Evolutionary conservation across 2,888 invertebrate genomes (phyloP), one percentile per base, ranked within the genome.

Genomic region (Malachius bipustulatus): DNA sequence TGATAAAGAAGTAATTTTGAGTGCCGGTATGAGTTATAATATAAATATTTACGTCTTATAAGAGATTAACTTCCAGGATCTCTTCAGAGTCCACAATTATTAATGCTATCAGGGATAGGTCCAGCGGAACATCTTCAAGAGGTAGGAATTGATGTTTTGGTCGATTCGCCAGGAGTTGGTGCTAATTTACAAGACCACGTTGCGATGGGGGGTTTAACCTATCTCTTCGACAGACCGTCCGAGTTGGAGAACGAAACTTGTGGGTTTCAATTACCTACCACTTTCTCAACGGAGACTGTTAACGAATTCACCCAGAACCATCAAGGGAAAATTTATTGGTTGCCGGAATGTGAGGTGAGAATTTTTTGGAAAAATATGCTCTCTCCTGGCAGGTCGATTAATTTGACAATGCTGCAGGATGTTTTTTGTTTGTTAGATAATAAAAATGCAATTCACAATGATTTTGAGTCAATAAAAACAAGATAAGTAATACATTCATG

Each of bases 171-270:
- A 9, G 84, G 83, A 0, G 87, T 90, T 0, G 89, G 89, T 0
- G 57, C 66, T 42, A 89, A 89, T 60, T 63, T 89, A 10, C 84
- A 83, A 60, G 88, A 89, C 56, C 89, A 89, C 53, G 72, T 82
- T 1, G 81, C 82, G 0, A 73, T 83, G 55, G 82, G 84, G 1
- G 88, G 88, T 0, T 70, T 78, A 30, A 75, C 75, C 0, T 87
- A 77, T 52, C 62, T 82, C 1, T 73, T 85, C 37, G 72, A 82
- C 35, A 72, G 77, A 37, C 72, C 72, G 2, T 55, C 62, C 2
- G 67, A 70, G n/a, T 62, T 70, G 2, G 44, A 47, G 14, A 42
- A 48, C 34, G 33, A 48, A 29, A 47, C 48, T 2, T 71, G 79
- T 38, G 77, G 79, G 26, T 78, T 83, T 47, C 73, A 82, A 38